Evolutionary conservation across 2,888 invertebrate genomes (phyloP), one percentile per base, ranked within the genome.

Genomic region (Norana najaformis): DNA sequence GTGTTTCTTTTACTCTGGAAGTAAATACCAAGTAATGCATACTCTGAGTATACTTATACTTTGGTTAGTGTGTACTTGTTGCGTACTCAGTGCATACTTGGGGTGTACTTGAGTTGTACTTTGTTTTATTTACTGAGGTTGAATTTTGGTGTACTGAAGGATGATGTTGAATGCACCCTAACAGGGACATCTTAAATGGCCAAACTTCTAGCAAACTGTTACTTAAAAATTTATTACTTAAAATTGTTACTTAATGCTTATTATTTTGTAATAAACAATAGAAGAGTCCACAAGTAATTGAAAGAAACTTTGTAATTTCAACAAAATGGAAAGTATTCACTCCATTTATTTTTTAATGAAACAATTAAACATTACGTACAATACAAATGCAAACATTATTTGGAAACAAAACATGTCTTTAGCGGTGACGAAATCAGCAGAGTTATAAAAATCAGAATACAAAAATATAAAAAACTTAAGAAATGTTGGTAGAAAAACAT

Each of bases 401-500:
- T n/a, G n/a, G 69, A 69, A 69, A 69, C 69, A 69, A 53, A 53
- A 53, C 2, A n/a, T n/a, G 69, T 69, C n/a, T 69, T n/a, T n/a
- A 69, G 47, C 16, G n/a, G 69, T 69, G 69, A 69, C 30, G n/a
- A 69, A 69, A n/a, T 69, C 69, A 8, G 6, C n/a, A 13, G 30
- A n/a, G 30, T 69, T 69, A 69, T 30, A 69, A 69, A 69, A 69
- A 69, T 69, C 69, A 69, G 69, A 69, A 69, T 69, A 69, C 69
- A 69, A 69, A 69, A 69, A 69, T 69, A 69, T 69, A 13, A 69
- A 85, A 85, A 85, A 85, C 35, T 85, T 85, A 37, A 85, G 85
- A 85, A 85, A 36, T 85, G 85, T n/a, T 35, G 23, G 85, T 37
- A 85, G 30, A 85, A 85, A 85, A 85, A 85, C 85, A 85, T 85